A percentile compares a stretch with the other conserved stretches of the same genome.
Evolutionary conservation across 2,113 vertebrate genomes (phyloP).

Genomic region (Corythoichthys haematopterus): DNA sequence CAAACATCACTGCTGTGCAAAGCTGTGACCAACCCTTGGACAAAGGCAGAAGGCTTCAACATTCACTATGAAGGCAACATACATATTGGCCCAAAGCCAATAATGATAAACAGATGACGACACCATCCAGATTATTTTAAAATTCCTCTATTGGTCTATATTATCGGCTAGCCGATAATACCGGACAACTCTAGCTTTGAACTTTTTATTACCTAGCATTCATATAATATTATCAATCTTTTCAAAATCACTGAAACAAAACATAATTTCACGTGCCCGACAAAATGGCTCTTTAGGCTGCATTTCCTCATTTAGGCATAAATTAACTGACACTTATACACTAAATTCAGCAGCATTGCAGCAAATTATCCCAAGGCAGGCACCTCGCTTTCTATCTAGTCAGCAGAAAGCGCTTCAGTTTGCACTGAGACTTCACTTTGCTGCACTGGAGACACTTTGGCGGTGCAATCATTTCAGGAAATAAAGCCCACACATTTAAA

Average conservation of each 20-base stretch:
- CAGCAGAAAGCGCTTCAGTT: slow-evolving; percentile 54
- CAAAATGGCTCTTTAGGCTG: slow-evolving; percentile 29
- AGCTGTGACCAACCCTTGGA: no score
- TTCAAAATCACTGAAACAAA: slow-evolving; percentile 21
- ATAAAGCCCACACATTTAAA: slow-evolving; percentile 33
- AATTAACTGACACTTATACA: slow-evolving; percentile 52
- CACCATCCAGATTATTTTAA: no score
- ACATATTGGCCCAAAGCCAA: no score
- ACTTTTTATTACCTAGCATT: slow-evolving; percentile 3
- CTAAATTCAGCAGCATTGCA: slow-evolving; percentile 57
- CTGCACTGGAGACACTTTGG: slow-evolving; percentile 17
- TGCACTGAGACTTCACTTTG: slow-evolving; percentile 31
- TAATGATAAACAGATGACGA: no score
- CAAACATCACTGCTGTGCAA: no score
- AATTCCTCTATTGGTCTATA: no score
- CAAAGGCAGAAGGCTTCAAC: no score
- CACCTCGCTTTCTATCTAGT: slow-evolving; percentile 54
- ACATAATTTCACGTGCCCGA: slow-evolving; percentile 12
- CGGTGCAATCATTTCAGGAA: slow-evolving; percentile 28
- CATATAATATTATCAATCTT: slow-evolving; percentile 22
- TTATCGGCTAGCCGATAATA: no score
- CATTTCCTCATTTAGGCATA: slow-evolving; percentile 40
- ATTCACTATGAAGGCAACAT: no score
- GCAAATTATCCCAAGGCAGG: slow-evolving; percentile 43
- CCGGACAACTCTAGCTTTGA: slow-evolving; percentile 3